Percentiles rank a stretch among this genome's conserved stretches.
These are phyloP conservation scores for Yponomeuta sedellus DNA, from an alignment of 2,888 invertebrate species.

Conservation along the genomic window DNA sequence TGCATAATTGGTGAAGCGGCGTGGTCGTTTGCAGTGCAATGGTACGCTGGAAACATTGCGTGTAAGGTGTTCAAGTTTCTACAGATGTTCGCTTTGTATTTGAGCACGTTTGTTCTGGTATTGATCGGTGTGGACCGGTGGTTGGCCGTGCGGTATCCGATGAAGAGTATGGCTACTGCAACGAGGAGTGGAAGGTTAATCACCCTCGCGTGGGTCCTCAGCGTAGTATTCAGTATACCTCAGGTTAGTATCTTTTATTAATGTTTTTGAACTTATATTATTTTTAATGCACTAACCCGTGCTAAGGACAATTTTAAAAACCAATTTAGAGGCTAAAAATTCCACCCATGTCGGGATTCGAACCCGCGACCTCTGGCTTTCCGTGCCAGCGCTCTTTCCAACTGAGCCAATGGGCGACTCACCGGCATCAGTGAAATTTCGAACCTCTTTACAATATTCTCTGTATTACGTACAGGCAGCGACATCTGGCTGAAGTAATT, in stretches of 20 bases:
- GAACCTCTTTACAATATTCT: too few species aligned
- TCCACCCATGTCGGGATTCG: too few species aligned
- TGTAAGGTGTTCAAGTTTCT: constrained; percentile 89
- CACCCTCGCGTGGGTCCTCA: constrained; percentile 82
- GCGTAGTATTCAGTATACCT: constrained; percentile 84
- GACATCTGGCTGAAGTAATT: too few species aligned
- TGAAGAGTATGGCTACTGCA: constrained; percentile 81
- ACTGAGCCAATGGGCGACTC: too few species aligned
- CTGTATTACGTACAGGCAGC: too few species aligned
- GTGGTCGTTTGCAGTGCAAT: constrained; percentile 88
- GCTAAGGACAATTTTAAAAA: too few species aligned
- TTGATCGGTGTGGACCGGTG: constrained; percentile 89
- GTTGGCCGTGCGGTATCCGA: constrained; percentile 87
- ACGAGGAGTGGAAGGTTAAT: constrained; percentile 82
- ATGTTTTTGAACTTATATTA: too few species aligned
- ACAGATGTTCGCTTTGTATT: constrained; percentile 88
- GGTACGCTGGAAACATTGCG: constrained; percentile 85
- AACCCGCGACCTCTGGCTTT: too few species aligned
- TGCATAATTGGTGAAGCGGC: constrained; percentile 88
- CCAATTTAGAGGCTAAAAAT: too few species aligned
- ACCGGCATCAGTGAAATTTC: too few species aligned
- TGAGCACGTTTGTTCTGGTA: constrained; percentile 89
- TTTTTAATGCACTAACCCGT: too few species aligned
- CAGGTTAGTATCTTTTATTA: constrained; percentile 78
- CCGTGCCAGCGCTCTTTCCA: too few species aligned